These are phyloP conservation scores for Aphis gossypii DNA, from an alignment of 1,140 invertebrate genomes.

Conservation along the genomic window DNA sequence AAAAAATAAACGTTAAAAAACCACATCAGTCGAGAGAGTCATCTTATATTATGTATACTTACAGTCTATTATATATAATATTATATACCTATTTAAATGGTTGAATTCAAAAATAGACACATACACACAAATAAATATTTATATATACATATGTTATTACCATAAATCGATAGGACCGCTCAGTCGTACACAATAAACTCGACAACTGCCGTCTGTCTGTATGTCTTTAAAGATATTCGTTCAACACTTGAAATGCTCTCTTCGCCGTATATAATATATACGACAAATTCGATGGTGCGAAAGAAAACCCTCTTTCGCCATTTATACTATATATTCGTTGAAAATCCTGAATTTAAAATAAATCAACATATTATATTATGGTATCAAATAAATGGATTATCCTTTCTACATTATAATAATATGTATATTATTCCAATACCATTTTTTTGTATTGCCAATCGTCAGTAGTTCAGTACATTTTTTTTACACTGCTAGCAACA, in stretches of 20 bases:
- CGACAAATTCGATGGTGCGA: constrained; percentile 54
- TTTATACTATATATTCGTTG: not conserved
- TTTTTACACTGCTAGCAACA: not conserved
- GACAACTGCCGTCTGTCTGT: constrained; percentile 37
- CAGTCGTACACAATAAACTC: constrained; percentile 45
- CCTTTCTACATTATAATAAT: constrained; percentile 16
- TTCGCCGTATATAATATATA: not conserved
- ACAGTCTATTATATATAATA: not conserved
- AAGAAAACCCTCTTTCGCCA: not conserved
- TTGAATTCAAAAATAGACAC: constrained; percentile 33
- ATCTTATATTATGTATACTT: not conserved
- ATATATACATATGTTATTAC: not conserved
- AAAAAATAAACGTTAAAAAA: not conserved
- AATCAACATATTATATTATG: constrained; percentile 38
- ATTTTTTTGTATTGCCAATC: not conserved
- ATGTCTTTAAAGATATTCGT: constrained; percentile 50
- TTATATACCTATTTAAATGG: constrained; percentile 5
- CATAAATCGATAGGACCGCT: constrained; percentile 51
- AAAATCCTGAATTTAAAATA: constrained; percentile 48
- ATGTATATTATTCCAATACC: not conserved
- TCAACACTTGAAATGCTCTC: constrained; percentile 51
- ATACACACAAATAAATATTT: not conserved
- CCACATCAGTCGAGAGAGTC: not conserved
- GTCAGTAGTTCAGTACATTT: not conserved
- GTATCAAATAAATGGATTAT: constrained; percentile 16